Conservation (phyloP, 2,888 invertebrate species). For the Molorchus minor region DNA sequence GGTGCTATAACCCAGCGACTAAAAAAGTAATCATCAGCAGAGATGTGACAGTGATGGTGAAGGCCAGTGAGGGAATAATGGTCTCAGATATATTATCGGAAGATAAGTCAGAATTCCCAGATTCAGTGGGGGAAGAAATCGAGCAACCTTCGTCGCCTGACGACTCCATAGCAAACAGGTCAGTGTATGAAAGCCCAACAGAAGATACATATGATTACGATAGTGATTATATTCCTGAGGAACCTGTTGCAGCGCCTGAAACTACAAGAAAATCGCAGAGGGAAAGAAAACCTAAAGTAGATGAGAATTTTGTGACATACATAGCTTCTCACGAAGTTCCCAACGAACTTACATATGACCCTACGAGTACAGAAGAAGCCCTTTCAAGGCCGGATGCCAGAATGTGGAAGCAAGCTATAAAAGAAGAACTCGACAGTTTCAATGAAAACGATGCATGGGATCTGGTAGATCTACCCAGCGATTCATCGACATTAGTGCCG, state of each 20-base stretch:
- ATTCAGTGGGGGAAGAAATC: constrained; percentile 27
- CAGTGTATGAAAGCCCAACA: constrained; percentile 1
- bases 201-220: constrained; percentile 36
- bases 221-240: not conserved
- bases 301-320: constrained; percentile 29
- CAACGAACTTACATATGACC: constrained; percentile 16
- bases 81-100: too few species aligned
- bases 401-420: constrained; percentile 31
- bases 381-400: constrained; percentile 26
- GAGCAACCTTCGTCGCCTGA: not conserved
- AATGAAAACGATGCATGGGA: constrained; percentile 40
- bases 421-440: constrained; percentile 32
- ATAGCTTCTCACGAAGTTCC: constrained; percentile 8
- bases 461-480: constrained; percentile 3
- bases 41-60: constrained; percentile 33
- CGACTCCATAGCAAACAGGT: constrained; percentile 18
- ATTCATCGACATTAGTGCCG: constrained; percentile 37
- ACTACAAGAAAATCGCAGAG: constrained; percentile 16
- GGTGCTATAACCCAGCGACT: constrained; percentile 33
- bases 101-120: constrained; percentile 16
- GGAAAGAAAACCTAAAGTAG: constrained; percentile 13
- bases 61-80: not conserved
- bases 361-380: constrained; percentile 29
- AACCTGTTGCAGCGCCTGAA: not conserved
- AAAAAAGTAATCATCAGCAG: constrained; percentile 21